phyloP scores from a whole-genome alignment of 2,113 vertebrate genomes.

The Oncorhynchus mykiss region DNA sequence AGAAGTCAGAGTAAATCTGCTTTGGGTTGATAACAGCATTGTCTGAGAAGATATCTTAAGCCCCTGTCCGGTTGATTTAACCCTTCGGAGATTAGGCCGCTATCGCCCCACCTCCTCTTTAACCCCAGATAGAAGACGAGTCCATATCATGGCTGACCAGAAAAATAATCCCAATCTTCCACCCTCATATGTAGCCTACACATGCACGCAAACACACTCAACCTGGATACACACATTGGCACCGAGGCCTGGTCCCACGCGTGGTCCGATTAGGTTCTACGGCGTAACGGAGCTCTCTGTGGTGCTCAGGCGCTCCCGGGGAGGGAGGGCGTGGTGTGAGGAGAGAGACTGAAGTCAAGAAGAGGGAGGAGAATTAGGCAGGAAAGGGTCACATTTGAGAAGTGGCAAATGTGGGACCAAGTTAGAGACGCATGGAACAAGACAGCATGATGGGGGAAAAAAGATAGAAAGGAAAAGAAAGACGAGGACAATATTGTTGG shows the following conservation, averaged over 20 bases:
- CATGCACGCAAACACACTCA: conserved; percentile 21
- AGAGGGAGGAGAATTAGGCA: not conserved
- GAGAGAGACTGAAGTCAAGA: conserved; percentile 4
- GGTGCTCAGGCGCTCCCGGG: not conserved
- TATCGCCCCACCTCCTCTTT: conserved; percentile 20
- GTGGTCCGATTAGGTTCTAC: not conserved
- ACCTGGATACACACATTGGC: not conserved
- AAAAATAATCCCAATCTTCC: conserved; percentile 41
- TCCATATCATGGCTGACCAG: conserved; percentile 6
- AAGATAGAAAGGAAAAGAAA: conserved; percentile 12
- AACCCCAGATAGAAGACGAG: conserved; percentile 14
- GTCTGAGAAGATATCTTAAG: conserved; percentile 19
- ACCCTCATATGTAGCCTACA: not conserved
- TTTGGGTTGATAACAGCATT: conserved; percentile 11
- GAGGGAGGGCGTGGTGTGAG: not conserved
- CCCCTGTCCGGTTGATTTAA: not conserved
- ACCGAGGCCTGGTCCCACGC: conserved; percentile 27
- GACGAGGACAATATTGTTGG: conserved; percentile 38
- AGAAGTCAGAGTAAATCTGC: not conserved
- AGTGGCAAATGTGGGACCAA: not conserved
- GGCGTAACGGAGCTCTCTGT: conserved; percentile 35
- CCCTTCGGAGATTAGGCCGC: conserved; percentile 17
- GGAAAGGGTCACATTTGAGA: not conserved
- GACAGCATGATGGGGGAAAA: conserved; percentile 23
- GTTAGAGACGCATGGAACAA: not conserved